Percentiles rank a stretch among this genome's conserved stretches.
Conservation (phyloP, 2,797 vertebrate genomes). For the Lepidocolaptes lacrymiger region DNA sequence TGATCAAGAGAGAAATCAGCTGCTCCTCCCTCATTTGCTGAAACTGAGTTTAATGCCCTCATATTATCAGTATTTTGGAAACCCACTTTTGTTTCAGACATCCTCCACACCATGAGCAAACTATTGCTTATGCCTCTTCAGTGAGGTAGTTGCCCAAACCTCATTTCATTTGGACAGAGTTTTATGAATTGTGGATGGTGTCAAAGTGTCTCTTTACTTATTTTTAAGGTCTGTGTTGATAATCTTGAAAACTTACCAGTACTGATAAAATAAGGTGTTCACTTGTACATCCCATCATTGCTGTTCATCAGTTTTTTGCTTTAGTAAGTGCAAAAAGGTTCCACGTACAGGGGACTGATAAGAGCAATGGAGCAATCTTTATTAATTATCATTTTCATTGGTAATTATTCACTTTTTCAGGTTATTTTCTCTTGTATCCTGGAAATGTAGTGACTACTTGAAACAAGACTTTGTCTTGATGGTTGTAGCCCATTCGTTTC, state of each 20-base stretch:
- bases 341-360: neutral
- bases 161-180: conserved; percentile 21
- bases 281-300: neutral
- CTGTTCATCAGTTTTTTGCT: neutral
- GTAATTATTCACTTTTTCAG: neutral
- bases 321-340: neutral
- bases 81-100: neutral
- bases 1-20: neutral
- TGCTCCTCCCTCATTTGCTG: neutral
- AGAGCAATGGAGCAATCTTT: neutral
- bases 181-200: neutral
- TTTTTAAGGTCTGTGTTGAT: conserved; percentile 41
- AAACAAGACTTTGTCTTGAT: neutral
- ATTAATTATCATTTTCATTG: neutral
- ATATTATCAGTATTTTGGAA: neutral
- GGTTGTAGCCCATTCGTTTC: neutral
- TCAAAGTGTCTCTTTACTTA: conserved; percentile 42
- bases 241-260: neutral
- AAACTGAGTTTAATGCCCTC: neutral
- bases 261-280: conserved; percentile 48
- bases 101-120: neutral
- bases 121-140: neutral
- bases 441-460: neutral
- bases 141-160: neutral
- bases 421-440: neutral